These are phyloP conservation scores for Pachypanchax playfairii DNA, from an alignment of 2,113 vertebrate species.

Conservation along the genomic window DNA sequence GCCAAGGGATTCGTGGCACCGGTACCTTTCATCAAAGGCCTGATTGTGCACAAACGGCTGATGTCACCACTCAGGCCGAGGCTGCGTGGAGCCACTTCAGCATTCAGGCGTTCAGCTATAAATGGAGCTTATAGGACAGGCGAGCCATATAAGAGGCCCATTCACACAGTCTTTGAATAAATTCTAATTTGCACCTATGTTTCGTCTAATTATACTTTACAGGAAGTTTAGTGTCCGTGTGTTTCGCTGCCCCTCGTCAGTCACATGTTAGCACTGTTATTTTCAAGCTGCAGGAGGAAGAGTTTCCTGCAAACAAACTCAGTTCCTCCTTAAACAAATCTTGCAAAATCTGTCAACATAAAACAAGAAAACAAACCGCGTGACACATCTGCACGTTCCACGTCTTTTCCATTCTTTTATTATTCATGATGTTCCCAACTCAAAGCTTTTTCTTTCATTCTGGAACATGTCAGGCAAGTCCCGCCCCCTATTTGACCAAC, in stretches of 20 bases:
- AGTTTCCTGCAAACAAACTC: neutral
- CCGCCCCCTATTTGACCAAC: neutral
- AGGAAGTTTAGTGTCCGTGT: neutral
- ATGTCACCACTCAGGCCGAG: constrained; percentile 62
- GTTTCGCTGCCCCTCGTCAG: neutral
- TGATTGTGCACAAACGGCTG: constrained; percentile 69
- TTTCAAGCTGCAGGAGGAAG: neutral
- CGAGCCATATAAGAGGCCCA: no score
- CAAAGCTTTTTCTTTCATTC: neutral
- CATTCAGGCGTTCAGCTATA: constrained; percentile 28
- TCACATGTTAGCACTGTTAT: constrained; percentile 4
- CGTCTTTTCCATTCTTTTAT: neutral
- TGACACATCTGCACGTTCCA: neutral
- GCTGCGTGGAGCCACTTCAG: constrained; percentile 26
- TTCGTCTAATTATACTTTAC: no score
- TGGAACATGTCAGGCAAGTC: neutral
- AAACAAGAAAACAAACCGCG: neutral
- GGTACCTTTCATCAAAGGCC: constrained; percentile 72
- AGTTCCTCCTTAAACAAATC: neutral
- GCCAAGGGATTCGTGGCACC: constrained; percentile 43
- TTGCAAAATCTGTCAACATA: neutral
- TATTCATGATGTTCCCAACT: neutral
- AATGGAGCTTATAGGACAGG: constrained; percentile 1
- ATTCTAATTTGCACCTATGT: neutral
- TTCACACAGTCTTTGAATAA: neutral